Conservation (phyloP, 2,888 invertebrate species). For the Phoenoteleia sp. region DNA sequence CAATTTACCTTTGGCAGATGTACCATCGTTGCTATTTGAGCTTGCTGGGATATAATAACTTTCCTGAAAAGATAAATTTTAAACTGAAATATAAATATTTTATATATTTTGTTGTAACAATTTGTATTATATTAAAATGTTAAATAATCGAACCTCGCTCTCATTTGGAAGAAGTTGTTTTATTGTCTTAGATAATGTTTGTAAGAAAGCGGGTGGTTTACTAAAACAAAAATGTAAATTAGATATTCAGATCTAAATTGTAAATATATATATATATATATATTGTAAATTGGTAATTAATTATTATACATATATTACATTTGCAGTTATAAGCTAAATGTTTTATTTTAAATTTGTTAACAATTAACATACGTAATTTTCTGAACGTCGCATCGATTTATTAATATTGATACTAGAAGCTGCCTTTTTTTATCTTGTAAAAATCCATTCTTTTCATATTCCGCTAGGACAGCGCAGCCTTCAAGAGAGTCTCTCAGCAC, state of each 20-base stretch:
- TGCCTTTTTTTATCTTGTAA: not conserved
- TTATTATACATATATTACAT: no score
- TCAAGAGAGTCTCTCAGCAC: no score
- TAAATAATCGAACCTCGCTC: not conserved
- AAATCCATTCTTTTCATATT: not conserved
- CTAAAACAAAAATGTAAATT: not conserved
- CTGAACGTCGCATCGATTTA: constrained; percentile 2
- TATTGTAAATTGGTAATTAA: no score
- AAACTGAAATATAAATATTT: not conserved
- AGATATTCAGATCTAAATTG: not conserved
- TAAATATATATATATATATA: not conserved
- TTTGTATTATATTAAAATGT: not conserved
- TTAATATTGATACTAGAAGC: not conserved
- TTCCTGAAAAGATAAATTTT: constrained; percentile 8
- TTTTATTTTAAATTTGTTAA: no score
- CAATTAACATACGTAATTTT: not conserved
- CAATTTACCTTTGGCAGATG: constrained; percentile 53
- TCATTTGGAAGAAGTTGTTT: not conserved
- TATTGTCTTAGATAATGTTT: not conserved
- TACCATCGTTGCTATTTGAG: constrained; percentile 37
- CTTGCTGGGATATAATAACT: constrained; percentile 43
- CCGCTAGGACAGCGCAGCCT: not conserved
- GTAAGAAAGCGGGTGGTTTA: not conserved
- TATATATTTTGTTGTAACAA: no score
- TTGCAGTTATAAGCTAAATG: no score